These are phyloP conservation scores for Squalus acanthias DNA, from an alignment of 2,797 vertebrate genomes.

Conservation along the genomic window DNA sequence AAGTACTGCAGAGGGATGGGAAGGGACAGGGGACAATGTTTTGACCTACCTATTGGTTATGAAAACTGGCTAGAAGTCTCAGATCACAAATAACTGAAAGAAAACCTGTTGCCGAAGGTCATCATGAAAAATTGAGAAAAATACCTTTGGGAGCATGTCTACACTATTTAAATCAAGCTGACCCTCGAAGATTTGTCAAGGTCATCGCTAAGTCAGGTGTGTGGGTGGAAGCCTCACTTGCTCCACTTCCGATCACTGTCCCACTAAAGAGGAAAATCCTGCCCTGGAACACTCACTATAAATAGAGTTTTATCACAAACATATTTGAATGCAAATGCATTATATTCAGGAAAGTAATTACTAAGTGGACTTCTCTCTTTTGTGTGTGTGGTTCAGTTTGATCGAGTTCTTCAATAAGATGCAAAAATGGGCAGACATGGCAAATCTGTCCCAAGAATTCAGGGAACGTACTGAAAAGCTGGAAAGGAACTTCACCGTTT, in stretches of 20 bases:
- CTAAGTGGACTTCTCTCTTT: not conserved
- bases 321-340: not conserved
- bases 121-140: not conserved
- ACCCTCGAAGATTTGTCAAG: not conserved
- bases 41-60: not conserved
- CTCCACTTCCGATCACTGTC: not conserved
- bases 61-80: not conserved
- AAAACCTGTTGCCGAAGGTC: not conserved
- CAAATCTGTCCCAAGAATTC: slow-evolving; percentile 77
- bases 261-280: not conserved
- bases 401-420: slow-evolving; percentile 94
- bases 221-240: not conserved
- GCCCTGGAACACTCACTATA: not conserved
- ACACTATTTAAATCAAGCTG: not conserved
- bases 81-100: not conserved
- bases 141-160: not conserved
- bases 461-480: slow-evolving; percentile 76
- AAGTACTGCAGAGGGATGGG: not conserved
- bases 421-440: slow-evolving; percentile 97
- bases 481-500: slow-evolving; percentile 88
- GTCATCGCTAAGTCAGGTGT: not conserved
- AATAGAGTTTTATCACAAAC: not conserved
- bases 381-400: slow-evolving; percentile 59
- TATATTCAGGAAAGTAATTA: not conserved
- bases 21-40: no score